These are phyloP conservation scores for Netelia inedita DNA, from an alignment of 2,888 invertebrate species.

Conservation along the genomic window DNA sequence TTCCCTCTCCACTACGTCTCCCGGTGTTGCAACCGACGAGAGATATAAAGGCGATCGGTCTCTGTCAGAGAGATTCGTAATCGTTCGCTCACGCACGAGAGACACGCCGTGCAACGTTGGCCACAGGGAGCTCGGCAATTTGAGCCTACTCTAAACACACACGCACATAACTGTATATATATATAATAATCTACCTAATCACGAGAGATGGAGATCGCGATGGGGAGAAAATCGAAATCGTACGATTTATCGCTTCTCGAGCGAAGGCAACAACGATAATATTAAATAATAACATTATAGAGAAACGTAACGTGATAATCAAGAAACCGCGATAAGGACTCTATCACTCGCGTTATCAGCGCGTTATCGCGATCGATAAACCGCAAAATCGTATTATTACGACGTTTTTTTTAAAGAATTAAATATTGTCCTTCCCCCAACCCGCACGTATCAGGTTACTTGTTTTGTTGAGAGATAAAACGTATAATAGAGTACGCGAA, in stretches of 20 bases:
- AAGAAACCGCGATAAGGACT: not conserved
- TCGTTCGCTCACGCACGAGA: conserved; percentile 50
- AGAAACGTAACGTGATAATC: not conserved
- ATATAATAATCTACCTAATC: conserved; percentile 45
- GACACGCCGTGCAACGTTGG: not conserved
- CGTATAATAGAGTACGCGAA: conserved; percentile 4
- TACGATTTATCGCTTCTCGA: conserved; percentile 35
- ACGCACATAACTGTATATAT: not conserved
- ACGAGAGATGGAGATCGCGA: conserved; percentile 35
- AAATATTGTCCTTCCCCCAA: not conserved
- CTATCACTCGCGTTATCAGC: conserved; percentile 12
- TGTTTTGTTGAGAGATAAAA: not conserved
- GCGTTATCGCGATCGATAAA: not conserved
- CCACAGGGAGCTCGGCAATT: not conserved
- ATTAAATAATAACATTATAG: not conserved
- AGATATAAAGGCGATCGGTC: conserved; percentile 69
- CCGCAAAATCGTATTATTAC: not conserved
- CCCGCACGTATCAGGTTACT: not conserved
- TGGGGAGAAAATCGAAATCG: conserved; percentile 34
- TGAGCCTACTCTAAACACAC: not conserved
- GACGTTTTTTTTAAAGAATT: not conserved
- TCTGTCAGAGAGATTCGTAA: conserved; percentile 67
- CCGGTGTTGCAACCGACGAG: not conserved
- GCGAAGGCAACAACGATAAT: not conserved
- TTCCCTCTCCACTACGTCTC: conserved; percentile 8